These are phyloP conservation scores for Sebastes oblongus DNA, from an alignment of 2,797 vertebrate species.

Conservation along the genomic window DNA sequence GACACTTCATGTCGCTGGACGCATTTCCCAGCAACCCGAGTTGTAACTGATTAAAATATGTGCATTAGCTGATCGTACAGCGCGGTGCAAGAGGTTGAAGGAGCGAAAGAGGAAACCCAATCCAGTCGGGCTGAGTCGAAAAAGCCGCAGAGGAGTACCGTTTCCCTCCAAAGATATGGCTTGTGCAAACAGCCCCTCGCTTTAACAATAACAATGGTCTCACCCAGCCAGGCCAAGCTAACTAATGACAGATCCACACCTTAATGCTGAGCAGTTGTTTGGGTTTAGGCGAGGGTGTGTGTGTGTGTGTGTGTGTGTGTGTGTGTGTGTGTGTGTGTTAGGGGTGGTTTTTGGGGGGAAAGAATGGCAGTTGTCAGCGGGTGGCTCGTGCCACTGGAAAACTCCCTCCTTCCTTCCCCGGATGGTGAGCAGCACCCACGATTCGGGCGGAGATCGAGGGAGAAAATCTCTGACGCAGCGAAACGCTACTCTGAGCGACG, in stretches of 20 bases:
- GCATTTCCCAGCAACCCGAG: slow-evolving; percentile 51
- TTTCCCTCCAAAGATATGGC: slow-evolving; percentile 79
- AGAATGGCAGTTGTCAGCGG: slow-evolving; percentile 76
- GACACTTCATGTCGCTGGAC: slow-evolving; percentile 32
- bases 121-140: slow-evolving; percentile 51
- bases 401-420: slow-evolving; percentile 37
- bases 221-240: slow-evolving; percentile 74
- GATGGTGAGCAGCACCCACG: slow-evolving; percentile 45
- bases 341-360: not conserved
- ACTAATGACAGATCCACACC: slow-evolving; percentile 84
- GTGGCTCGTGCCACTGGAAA: slow-evolving; percentile 78
- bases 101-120: slow-evolving; percentile 65
- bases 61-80: slow-evolving; percentile 54
- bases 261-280: slow-evolving; percentile 81
- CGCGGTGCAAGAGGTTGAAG: slow-evolving; percentile 40
- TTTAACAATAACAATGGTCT: slow-evolving; percentile 81
- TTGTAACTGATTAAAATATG: slow-evolving; percentile 70
- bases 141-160: slow-evolving; percentile 74
- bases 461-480: slow-evolving; percentile 76
- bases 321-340: not conserved
- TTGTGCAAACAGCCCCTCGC: slow-evolving; percentile 76
- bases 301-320: no score
- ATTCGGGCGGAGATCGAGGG: slow-evolving; percentile 37
- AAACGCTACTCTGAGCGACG: slow-evolving; percentile 61
- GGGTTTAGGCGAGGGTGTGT: slow-evolving; percentile 55